Percentiles rank a stretch among this genome's conserved stretches.
Conservation (phyloP, 2,113 vertebrate genomes). For the Girardinichthys multiradiatus region DNA sequence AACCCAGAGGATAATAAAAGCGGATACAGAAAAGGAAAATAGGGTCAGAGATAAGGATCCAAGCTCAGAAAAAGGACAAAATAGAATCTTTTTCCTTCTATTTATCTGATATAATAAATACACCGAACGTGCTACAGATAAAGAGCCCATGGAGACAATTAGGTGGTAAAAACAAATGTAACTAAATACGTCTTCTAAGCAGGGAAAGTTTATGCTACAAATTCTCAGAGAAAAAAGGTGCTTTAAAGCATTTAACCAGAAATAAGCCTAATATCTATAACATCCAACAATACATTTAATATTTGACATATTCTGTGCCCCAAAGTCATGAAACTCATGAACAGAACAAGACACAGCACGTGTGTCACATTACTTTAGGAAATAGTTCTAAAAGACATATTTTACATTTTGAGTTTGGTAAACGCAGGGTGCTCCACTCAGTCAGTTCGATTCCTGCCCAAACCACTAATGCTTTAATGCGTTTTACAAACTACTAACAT, state of each 20-base stretch:
- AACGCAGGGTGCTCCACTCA: too few relatives aligned
- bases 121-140: slow-evolving; percentile 61
- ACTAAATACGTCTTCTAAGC: slow-evolving; percentile 28
- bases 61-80: slow-evolving; percentile 32
- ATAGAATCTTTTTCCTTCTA: slow-evolving; percentile 14
- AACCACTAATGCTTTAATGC: too few relatives aligned
- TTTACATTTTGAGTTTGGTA: too few relatives aligned
- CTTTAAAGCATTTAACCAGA: neutral
- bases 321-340: too few relatives aligned
- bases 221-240: slow-evolving; percentile 19
- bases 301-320: too few relatives aligned
- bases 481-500: too few relatives aligned
- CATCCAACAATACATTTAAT: too few relatives aligned
- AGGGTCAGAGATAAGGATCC: slow-evolving; percentile 61
- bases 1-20: slow-evolving; percentile 68
- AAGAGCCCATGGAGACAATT: slow-evolving; percentile 59
- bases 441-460: too few relatives aligned
- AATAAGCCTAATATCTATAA: too few relatives aligned
- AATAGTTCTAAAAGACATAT: too few relatives aligned
- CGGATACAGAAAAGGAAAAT: slow-evolving; percentile 51
- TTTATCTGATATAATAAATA: slow-evolving; percentile 77
- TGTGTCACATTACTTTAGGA: too few relatives aligned
- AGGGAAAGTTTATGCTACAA: neutral
- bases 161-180: slow-evolving; percentile 51
- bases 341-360: too few relatives aligned